Conservation (phyloP, 1,140 invertebrate species). For the Drosophila orena region DNA sequence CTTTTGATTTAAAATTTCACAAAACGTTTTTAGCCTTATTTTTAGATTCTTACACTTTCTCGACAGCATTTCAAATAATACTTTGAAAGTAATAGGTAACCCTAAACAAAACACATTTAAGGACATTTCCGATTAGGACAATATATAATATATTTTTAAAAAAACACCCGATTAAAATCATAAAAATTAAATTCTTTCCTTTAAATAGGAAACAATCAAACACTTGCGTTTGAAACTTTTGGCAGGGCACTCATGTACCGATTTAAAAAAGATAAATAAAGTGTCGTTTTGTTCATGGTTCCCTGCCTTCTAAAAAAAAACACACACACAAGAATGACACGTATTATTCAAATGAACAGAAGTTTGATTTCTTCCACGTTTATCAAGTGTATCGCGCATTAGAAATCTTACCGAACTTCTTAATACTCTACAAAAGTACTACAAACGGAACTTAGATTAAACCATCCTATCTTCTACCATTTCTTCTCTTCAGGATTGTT, state of each 20-base stretch:
- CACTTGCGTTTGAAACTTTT: no score
- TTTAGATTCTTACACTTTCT: not conserved
- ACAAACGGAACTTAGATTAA: slow-evolving; percentile 1
- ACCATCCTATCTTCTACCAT: not conserved
- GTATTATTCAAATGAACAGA: no score
- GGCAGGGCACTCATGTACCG: no score
- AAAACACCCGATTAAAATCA: not conserved
- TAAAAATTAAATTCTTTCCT: not conserved
- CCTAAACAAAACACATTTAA: not conserved
- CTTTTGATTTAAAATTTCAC: slow-evolving; percentile 6
- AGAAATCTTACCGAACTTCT: not conserved
- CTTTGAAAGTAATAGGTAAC: not conserved
- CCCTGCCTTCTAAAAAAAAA: no score
- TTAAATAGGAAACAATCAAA: no score
- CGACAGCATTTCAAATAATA: not conserved
- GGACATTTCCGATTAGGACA: not conserved
- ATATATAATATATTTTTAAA: no score
- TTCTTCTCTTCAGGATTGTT: not conserved
- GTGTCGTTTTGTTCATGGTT: no score
- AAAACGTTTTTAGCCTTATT: not conserved
- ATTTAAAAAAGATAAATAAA: no score
- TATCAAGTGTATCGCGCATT: not conserved
- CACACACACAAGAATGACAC: no score
- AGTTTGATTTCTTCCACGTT: no score
- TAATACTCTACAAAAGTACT: not conserved